Base-by-base conservation (phyloP, 1,140 invertebrate species). In the Ostrea edulis region DNA sequence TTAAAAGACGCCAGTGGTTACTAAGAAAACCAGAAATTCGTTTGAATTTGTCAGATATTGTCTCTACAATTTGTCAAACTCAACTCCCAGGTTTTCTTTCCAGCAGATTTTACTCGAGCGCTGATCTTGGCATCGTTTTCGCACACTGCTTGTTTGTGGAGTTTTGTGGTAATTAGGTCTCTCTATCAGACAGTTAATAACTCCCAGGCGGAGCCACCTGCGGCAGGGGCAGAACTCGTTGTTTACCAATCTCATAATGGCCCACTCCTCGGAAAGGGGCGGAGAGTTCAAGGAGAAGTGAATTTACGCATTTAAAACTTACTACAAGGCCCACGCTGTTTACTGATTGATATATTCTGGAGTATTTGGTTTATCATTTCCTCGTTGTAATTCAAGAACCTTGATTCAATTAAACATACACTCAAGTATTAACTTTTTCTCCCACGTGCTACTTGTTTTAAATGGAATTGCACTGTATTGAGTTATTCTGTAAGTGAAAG, bases 381-480 rank as follows among this genome's bases (percentile, higher is more conserved):
- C 68, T 22, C 68, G 68, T 77, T 77, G 68, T 35, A 77, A 77
- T 77, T 29, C 12, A 77, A 77, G 68, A 35, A 29, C 68, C 68
- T 77, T 77, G 68, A 77, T 77, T 77, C 29, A 77, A 77, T 77
- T 77, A 77, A 77, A 77, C 29, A 77, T 77, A 77, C 12, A 35
- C 68, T 77, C 68, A 77, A 77, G 68, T 77, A 77, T 25, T 35
- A 29, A 44, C 22, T 29, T 29, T 71, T 12, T 77, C 68, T 35
- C 68, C 25, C 68, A 71, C 65, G 25, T 11, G 29, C n/a, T 62
- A 62, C 55, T 20, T 62, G 55, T 62, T 20, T 62, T 62, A 62
- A 62, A 62, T 62, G 14, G 55, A 62, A 62, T 8, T 62, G 55
- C 55, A 17, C 55, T 62, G 17, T 8, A 44, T 44, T 44, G 5